These are phyloP conservation scores for Glossophaga mutica DNA, from an alignment of 2,797 vertebrate genomes.

Conservation along the genomic window DNA sequence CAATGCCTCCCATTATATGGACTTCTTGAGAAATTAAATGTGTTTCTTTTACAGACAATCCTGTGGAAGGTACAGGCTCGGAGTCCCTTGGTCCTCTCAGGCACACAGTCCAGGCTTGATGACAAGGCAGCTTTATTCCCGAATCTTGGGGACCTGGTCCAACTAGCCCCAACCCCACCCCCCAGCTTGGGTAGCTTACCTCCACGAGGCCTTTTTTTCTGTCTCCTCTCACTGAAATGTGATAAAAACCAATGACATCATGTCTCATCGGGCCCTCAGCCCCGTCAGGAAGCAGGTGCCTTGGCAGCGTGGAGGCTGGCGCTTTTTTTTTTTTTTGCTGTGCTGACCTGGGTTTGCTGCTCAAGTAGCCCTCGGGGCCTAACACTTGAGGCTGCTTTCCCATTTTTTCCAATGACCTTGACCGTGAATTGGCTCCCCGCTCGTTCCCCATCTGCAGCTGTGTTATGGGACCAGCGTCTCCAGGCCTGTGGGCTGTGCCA, in stretches of 20 bases:
- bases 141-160: background rate
- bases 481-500: background rate
- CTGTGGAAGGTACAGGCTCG: background rate
- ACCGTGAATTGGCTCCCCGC: background rate
- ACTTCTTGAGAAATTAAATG: background rate
- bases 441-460: background rate
- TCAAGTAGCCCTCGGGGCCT: background rate
- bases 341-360: background rate
- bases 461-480: background rate
- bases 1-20: slow-evolving; percentile 8
- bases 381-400: background rate
- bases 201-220: background rate
- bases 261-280: background rate
- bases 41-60: slow-evolving; percentile 31
- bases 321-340: no score
- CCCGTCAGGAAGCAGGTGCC: slow-evolving; percentile 48
- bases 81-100: background rate
- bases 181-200: background rate
- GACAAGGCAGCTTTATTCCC: slow-evolving; percentile 41
- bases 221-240: background rate
- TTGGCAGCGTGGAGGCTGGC: background rate
- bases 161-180: no score
- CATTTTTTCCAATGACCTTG: slow-evolving; percentile 30
- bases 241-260: slow-evolving; percentile 22
- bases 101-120: background rate